These are phyloP conservation scores for Nerophis lumbriciformis DNA, from an alignment of 2,113 vertebrate genomes.

Conservation along the genomic window DNA sequence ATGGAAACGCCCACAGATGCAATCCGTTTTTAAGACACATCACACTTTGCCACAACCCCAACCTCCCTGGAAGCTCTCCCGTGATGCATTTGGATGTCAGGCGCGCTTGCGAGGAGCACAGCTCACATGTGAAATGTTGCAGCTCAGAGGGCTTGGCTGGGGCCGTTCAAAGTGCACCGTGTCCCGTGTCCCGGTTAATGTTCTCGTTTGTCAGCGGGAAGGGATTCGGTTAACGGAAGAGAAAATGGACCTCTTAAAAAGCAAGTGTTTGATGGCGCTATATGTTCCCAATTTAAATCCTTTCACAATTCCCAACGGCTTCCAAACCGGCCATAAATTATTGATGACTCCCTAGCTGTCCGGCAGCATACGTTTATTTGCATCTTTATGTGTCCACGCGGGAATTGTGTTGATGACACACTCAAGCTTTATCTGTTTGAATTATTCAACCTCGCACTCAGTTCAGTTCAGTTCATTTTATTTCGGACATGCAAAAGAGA, in stretches of 20 bases:
- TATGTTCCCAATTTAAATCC: conserved; percentile 44
- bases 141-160: conserved; percentile 51
- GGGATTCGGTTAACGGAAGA: conserved; percentile 46
- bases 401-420: conserved; percentile 9
- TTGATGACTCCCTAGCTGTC: conserved; percentile 24
- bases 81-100: conserved; percentile 59
- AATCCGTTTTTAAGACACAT: conserved; percentile 61
- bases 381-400: neutral
- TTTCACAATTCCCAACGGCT: conserved; percentile 21
- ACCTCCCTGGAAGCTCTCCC: conserved; percentile 47
- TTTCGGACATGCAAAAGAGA: no score
- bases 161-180: conserved; percentile 44
- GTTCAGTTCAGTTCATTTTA: conserved; percentile 5
- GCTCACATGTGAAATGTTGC: conserved; percentile 56
- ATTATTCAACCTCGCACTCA: conserved; percentile 45
- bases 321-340: conserved; percentile 35
- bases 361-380: conserved; percentile 15
- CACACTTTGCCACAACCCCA: conserved; percentile 25
- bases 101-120: conserved; percentile 53
- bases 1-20: conserved; percentile 61
- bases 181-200: conserved; percentile 60
- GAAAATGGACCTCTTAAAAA: conserved; percentile 59
- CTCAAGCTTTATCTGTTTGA: conserved; percentile 18
- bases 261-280: conserved; percentile 48
- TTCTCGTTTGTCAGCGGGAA: conserved; percentile 56